Evolutionary conservation across 2,888 invertebrate genomes (phyloP).

Genomic region (Epistrophe grossulariae): DNA sequence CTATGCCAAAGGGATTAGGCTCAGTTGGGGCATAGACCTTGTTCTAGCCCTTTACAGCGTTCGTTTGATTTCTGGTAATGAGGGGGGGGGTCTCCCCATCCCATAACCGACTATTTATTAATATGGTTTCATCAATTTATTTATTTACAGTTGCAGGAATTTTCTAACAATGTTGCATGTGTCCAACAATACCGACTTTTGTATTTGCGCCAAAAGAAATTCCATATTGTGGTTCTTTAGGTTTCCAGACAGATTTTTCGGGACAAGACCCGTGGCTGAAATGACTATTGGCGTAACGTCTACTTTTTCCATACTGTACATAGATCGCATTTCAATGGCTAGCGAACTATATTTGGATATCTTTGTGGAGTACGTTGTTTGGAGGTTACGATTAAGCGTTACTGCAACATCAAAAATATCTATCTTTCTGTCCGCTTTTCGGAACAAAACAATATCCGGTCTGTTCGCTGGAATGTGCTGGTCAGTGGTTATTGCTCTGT

Average conservation of each 20-base stretch:
- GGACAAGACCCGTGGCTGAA: background rate
- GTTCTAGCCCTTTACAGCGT: background rate
- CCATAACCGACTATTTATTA: background rate
- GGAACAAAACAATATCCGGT: background rate
- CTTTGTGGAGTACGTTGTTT: no score
- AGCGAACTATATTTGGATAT: background rate
- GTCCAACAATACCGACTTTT: constrained; percentile 5
- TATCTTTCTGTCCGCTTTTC: background rate
- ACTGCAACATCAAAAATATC: constrained; percentile 4
- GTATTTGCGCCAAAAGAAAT: background rate
- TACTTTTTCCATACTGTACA: background rate
- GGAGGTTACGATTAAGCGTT: background rate
- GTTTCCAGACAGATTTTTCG: background rate
- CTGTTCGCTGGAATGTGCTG: no score
- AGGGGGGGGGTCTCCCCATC: background rate
- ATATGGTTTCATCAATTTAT: background rate
- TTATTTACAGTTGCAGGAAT: background rate
- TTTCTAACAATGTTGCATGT: background rate
- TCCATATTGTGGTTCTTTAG: background rate
- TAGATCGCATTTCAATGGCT: background rate
- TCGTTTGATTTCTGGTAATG: background rate
- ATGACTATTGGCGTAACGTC: background rate
- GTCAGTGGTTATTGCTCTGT: no score
- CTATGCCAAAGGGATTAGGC: constrained; percentile 1
- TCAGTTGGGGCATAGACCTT: background rate